phyloP scores from a whole-genome alignment of 2,113 vertebrate species.

The Crotalus viridis region DNA sequence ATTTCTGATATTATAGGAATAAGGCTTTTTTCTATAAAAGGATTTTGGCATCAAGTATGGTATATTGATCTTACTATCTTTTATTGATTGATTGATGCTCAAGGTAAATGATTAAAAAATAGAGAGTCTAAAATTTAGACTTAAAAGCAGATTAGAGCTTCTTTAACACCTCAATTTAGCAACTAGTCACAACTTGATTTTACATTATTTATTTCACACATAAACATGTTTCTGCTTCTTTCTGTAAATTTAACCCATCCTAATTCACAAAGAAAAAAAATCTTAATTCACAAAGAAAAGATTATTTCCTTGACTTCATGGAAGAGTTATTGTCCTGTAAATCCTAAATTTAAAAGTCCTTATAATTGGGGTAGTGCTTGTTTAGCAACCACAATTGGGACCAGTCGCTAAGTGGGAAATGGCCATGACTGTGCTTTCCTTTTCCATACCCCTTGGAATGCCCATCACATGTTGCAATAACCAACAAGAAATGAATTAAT shows the following conservation, averaged over 20 bases:
- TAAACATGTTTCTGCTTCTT: neutral
- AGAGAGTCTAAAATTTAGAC: neutral
- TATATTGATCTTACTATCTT: neutral
- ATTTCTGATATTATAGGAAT: neutral
- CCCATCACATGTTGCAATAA: neutral
- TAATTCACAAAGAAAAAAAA: neutral
- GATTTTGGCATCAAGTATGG: neutral
- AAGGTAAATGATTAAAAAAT: neutral
- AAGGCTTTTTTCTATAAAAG: neutral
- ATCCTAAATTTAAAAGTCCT: neutral
- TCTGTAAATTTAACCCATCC: neutral
- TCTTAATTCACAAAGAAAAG: neutral
- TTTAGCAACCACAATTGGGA: neutral
- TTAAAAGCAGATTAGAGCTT: neutral
- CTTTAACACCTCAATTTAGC: neutral
- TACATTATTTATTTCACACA: neutral
- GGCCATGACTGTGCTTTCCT: neutral
- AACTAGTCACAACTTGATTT: neutral
- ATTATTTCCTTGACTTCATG: neutral
- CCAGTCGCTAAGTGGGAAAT: neutral
- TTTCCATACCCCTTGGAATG: neutral
- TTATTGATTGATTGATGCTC: neutral
- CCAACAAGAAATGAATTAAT: neutral
- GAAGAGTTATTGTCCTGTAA: neutral
- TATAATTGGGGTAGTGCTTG: neutral